phyloP scores from a whole-genome alignment of 2,113 vertebrate species.

The Marcusenius ussheri region DNA sequence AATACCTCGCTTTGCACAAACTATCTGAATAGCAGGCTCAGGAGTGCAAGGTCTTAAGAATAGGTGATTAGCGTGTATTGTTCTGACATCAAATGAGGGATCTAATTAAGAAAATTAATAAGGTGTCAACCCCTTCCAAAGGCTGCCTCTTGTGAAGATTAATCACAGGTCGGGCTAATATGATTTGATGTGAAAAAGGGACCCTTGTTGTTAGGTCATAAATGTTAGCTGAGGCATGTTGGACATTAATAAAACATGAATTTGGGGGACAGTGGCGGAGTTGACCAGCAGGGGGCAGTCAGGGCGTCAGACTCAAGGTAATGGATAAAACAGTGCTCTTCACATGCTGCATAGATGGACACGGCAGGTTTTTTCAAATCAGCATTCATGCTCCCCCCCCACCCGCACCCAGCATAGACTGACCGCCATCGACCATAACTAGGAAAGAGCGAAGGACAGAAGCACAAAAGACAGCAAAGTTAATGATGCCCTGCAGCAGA shows the following conservation, averaged over 20 bases:
- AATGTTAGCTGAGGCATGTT: constrained; percentile 50
- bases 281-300: background rate
- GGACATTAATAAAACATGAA: constrained; percentile 68
- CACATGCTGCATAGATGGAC: background rate
- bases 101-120: constrained; percentile 72
- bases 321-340: background rate
- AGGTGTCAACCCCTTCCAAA: constrained; percentile 61
- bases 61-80: constrained; percentile 59
- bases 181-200: constrained; percentile 64
- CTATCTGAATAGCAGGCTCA: constrained; percentile 57
- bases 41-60: constrained; percentile 57
- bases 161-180: constrained; percentile 65
- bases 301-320: background rate
- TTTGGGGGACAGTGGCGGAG: constrained; percentile 26
- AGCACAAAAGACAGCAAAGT: background rate
- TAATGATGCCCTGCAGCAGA: background rate
- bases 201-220: constrained; percentile 57
- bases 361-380: background rate
- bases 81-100: constrained; percentile 65
- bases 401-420: background rate
- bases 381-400: background rate
- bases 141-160: constrained; percentile 56
- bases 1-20: constrained; percentile 50
- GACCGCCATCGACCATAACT: background rate
- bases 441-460: background rate